phyloP scores from a whole-genome alignment of 2,113 vertebrate genomes.

The Channa maculata region DNA sequence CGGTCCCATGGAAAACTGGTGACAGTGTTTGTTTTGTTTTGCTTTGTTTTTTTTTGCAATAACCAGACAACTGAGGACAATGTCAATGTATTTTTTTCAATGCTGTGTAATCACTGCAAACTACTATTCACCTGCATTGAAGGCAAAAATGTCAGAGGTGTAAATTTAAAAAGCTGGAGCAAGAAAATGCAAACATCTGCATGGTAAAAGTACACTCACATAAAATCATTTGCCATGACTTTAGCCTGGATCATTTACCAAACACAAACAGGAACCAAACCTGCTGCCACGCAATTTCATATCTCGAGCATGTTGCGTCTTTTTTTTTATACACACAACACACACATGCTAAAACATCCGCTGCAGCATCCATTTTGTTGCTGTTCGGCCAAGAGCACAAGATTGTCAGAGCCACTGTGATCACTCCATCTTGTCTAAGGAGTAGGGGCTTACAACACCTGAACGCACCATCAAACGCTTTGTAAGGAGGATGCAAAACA shows the following conservation, averaged over 20 bases:
- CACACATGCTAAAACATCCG: neutral
- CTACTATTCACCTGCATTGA: neutral
- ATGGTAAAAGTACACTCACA: too few relatives aligned
- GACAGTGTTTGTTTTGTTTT: conserved; percentile 13
- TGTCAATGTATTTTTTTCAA: neutral
- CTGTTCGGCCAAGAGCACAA: neutral
- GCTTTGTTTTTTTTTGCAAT: neutral
- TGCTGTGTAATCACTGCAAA: too few relatives aligned
- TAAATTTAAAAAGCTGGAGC: neutral
- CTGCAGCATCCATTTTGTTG: conserved; percentile 23
- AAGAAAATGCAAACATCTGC: neutral
- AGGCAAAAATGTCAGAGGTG: neutral
- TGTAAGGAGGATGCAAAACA: conserved; percentile 10
- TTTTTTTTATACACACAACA: conserved; percentile 5
- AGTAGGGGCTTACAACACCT: conserved; percentile 9
- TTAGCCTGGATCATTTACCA: neutral
- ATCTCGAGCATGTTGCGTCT: neutral
- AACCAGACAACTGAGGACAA: neutral
- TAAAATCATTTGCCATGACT: neutral
- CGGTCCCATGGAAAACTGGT: conserved; percentile 7
- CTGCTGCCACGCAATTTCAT: neutral
- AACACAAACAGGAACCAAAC: neutral
- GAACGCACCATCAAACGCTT: conserved; percentile 28
- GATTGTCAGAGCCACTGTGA: conserved; percentile 13
- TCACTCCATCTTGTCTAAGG: neutral